Percentiles rank a stretch among this genome's conserved stretches.
phyloP scores from a whole-genome alignment of 2,888 invertebrate species.

The Agrochola lychnidis region DNA sequence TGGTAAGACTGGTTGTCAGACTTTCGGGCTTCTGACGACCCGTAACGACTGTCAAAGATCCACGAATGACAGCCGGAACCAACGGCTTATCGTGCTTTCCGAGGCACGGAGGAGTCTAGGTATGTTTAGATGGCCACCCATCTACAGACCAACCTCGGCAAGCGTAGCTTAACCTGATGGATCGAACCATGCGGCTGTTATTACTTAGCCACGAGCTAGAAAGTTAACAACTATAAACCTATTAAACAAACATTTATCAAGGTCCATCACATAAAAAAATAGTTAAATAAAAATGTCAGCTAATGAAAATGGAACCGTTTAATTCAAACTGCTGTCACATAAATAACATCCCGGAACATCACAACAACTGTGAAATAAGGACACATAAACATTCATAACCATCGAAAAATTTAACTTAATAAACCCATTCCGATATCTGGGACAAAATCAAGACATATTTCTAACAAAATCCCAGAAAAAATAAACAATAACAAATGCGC shows the following conservation, averaged over 20 bases:
- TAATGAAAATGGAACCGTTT: constrained; percentile 37
- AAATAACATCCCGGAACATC: constrained; percentile 49
- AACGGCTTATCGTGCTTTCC: no score
- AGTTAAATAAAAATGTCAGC: constrained; percentile 35
- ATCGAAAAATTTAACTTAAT: constrained; percentile 63
- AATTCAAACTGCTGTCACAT: constrained; percentile 39
- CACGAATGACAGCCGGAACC: no score
- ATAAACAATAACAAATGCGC: constrained; percentile 66
- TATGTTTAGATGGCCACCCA: no score
- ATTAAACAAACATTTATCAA: neutral
- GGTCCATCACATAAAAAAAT: constrained; percentile 23
- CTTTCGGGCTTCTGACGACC: no score
- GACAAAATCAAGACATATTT: constrained; percentile 69
- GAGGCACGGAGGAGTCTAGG: no score
- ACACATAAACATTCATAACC: constrained; percentile 48
- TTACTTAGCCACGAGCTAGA: no score
- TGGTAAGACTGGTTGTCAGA: no score
- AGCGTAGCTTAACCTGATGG: no score
- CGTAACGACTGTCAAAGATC: no score
- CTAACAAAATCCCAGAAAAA: constrained; percentile 66
- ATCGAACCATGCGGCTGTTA: no score
- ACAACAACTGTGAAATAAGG: constrained; percentile 62
- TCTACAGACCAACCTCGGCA: no score
- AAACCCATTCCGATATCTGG: constrained; percentile 69
- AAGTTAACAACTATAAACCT: neutral